Percentiles rank a stretch among this genome's conserved stretches.
These are phyloP conservation scores for Vollenhovia emeryi DNA, from an alignment of 1,140 invertebrate species.

Conservation along the genomic window DNA sequence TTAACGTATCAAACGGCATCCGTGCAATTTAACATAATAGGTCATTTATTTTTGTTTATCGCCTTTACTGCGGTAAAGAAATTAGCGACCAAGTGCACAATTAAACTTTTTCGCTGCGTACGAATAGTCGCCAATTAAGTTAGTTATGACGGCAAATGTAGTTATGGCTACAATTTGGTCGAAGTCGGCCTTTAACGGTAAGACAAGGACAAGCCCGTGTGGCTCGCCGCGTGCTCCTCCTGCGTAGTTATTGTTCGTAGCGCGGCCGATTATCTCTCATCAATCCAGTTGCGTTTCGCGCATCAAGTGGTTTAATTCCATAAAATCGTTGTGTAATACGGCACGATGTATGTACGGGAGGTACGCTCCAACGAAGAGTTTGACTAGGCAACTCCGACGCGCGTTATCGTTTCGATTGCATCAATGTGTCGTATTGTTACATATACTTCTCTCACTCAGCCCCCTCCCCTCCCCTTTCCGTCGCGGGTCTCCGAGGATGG, in stretches of 20 bases:
- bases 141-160: no score
- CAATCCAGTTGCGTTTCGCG: conserved; percentile 10
- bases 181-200: conserved; percentile 52
- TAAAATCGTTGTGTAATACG: conserved; percentile 42
- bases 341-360: conserved; percentile 44
- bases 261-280: conserved; percentile 36
- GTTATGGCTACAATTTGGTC: neutral
- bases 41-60: neutral
- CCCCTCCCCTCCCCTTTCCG: neutral
- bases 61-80: neutral
- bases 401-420: conserved; percentile 34
- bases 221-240: neutral
- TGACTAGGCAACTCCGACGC: conserved; percentile 50
- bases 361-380: conserved; percentile 44
- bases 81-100: neutral
- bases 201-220: conserved; percentile 58
- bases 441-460: no score
- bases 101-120: neutral
- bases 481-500: neutral
- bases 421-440: conserved; percentile 21
- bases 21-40: neutral
- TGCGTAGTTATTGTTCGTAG: neutral
- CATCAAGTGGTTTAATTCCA: conserved; percentile 28
- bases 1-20: neutral
- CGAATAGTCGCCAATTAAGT: neutral